phyloP scores from a whole-genome alignment of 2,888 invertebrate genomes.

The Alitta virens region DNA sequence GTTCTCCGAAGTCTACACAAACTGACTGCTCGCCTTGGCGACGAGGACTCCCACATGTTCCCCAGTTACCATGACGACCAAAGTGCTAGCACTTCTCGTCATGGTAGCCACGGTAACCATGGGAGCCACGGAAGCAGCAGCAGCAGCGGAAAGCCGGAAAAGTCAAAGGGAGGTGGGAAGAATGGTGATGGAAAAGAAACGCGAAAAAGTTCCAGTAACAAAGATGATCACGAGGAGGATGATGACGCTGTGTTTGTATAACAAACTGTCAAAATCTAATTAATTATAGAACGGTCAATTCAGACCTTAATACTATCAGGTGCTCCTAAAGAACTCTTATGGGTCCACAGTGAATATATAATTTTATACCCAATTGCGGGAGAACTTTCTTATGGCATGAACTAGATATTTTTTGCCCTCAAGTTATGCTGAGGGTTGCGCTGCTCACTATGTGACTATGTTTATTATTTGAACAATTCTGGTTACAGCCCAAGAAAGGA shows the following conservation, averaged over 20 bases:
- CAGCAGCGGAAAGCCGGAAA: not conserved
- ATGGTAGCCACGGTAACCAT: not conserved
- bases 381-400: no score
- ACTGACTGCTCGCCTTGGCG: constrained; percentile 11
- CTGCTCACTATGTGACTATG: no score
- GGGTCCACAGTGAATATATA: no score
- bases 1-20: constrained; percentile 9
- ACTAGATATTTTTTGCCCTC: no score
- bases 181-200: not conserved
- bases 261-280: not conserved
- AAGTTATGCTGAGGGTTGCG: no score
- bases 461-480: no score
- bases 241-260: constrained; percentile 10
- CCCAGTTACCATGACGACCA: not conserved
- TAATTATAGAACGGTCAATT: no score
- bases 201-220: not conserved
- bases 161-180: not conserved
- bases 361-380: no score
- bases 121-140: not conserved
- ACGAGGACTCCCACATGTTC: constrained; percentile 9
- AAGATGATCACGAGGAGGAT: constrained; percentile 1
- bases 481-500: no score
- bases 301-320: no score
- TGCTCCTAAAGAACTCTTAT: no score
- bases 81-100: not conserved